phyloP scores from a whole-genome alignment of 2,888 invertebrate genomes.

The Melipona beecheii region DNA sequence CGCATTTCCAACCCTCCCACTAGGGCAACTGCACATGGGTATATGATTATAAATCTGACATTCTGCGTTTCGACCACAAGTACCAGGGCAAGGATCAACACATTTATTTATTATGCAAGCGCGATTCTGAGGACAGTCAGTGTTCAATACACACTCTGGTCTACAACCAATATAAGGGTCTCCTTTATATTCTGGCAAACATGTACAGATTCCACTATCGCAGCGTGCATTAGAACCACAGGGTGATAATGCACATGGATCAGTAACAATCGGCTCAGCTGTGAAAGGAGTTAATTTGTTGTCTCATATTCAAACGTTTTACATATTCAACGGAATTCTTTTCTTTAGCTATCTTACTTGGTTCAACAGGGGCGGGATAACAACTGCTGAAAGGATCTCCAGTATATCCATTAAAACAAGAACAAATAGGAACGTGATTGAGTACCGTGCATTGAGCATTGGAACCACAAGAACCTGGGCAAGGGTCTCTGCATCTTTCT shows the following conservation, averaged over 20 bases:
- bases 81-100: slow-evolving; percentile 83
- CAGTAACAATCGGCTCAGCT: slow-evolving; percentile 72
- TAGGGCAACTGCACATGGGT: slow-evolving; percentile 86
- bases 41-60: slow-evolving; percentile 86
- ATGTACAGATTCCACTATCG: slow-evolving; percentile 87
- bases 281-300: not conserved
- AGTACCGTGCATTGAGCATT: slow-evolving; percentile 88
- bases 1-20: slow-evolving; percentile 90
- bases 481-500: slow-evolving; percentile 91
- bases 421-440: slow-evolving; percentile 91
- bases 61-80: slow-evolving; percentile 85
- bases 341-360: not conserved
- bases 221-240: slow-evolving; percentile 85
- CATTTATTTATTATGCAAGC: slow-evolving; percentile 85
- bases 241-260: slow-evolving; percentile 91
- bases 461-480: slow-evolving; percentile 91
- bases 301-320: no score
- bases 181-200: slow-evolving; percentile 87
- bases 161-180: slow-evolving; percentile 85
- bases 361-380: slow-evolving; percentile 58
- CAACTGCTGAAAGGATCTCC: slow-evolving; percentile 91
- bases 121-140: slow-evolving; percentile 82
- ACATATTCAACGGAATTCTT: no score
- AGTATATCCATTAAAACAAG: slow-evolving; percentile 88
- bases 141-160: slow-evolving; percentile 83